Conservation (phyloP, 2,888 invertebrate genomes). For the Agrochola macilenta region DNA sequence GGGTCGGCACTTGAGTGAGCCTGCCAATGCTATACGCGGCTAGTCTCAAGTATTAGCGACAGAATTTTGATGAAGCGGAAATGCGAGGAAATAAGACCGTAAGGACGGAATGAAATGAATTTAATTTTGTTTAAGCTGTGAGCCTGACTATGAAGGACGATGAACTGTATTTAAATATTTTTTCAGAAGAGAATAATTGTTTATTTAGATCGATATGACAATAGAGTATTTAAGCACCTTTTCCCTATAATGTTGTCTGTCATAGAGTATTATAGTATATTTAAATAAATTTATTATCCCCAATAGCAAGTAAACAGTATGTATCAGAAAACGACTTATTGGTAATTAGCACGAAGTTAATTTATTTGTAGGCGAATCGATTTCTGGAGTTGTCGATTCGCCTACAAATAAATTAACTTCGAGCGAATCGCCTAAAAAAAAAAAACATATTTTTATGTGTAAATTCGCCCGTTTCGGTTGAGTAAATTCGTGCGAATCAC, state of each 20-base stretch:
- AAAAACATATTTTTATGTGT: too few relatives aligned
- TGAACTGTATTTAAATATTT: constrained; percentile 25
- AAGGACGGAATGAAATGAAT: constrained; percentile 34
- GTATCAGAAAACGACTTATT: too few relatives aligned
- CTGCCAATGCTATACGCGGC: constrained; percentile 37
- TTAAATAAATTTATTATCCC: too few relatives aligned
- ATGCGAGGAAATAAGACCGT: constrained; percentile 16
- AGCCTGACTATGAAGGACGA: constrained; percentile 10
- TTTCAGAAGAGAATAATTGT: not conserved
- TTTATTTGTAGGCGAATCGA: too few relatives aligned
- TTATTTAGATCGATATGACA: not conserved
- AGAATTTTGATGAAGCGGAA: constrained; percentile 51
- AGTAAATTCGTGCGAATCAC: too few relatives aligned
- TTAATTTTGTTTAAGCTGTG: constrained; percentile 29
- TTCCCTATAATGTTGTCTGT: not conserved
- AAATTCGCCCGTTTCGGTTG: too few relatives aligned
- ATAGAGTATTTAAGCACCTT: not conserved
- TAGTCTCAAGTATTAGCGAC: constrained; percentile 31
- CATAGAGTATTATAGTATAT: too few relatives aligned
- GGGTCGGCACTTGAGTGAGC: constrained; percentile 46
- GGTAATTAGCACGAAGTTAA: too few relatives aligned
- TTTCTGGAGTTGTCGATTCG: too few relatives aligned
- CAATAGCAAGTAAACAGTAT: too few relatives aligned
- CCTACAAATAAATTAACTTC: too few relatives aligned
- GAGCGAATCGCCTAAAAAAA: too few relatives aligned